phyloP scores from a whole-genome alignment of 2,888 invertebrate genomes.

The Fragum sueziense region DNA sequence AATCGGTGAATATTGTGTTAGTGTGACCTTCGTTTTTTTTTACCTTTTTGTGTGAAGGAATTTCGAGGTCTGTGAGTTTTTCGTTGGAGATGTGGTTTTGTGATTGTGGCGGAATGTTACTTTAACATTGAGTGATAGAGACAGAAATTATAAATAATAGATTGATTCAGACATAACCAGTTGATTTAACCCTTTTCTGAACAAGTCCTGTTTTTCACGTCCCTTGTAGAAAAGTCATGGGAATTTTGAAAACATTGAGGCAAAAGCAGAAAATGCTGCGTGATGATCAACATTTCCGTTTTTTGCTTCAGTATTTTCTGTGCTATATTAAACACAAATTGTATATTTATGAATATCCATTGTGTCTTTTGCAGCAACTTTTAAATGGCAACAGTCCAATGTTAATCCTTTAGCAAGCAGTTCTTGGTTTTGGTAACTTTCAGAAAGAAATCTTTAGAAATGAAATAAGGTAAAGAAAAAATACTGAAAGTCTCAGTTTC shows the following conservation, averaged over 20 bases:
- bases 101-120: background rate
- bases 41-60: background rate
- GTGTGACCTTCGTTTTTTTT: background rate
- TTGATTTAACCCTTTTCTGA: background rate
- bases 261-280: slow-evolving; percentile 4
- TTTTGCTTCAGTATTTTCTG: no score
- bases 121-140: background rate
- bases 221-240: background rate
- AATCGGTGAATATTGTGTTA: slow-evolving; percentile 1
- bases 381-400: no score
- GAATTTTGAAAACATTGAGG: background rate
- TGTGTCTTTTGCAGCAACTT: no score
- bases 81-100: background rate
- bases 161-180: background rate
- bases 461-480: no score
- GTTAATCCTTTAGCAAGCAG: no score
- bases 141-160: background rate
- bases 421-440: no score
- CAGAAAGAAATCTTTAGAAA: no score
- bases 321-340: no score
- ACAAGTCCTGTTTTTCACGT: background rate
- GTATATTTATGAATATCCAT: no score
- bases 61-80: background rate
- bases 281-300: no score
- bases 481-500: no score